phyloP scores from a whole-genome alignment of 2,888 invertebrate genomes.

The Horisme vitalbata region DNA sequence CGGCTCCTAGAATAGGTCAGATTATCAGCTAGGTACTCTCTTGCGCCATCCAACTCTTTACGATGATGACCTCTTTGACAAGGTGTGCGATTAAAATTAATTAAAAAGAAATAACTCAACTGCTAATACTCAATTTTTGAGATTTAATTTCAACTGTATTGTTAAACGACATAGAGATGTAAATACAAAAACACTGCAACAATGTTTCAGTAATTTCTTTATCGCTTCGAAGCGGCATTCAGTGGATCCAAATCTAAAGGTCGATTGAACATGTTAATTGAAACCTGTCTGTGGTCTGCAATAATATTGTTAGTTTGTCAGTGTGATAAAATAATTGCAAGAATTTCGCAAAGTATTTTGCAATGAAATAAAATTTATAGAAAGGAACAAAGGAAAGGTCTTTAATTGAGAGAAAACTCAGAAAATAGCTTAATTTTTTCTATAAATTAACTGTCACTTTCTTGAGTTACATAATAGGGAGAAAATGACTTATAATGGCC shows the following conservation, averaged over 20 bases:
- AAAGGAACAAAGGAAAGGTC: too few species aligned
- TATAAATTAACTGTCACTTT: too few species aligned
- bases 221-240: slow-evolving; percentile 27
- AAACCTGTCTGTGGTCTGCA: slow-evolving; percentile 9
- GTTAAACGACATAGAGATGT: slow-evolving; percentile 6
- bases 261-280: slow-evolving; percentile 23
- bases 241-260: slow-evolving; percentile 21
- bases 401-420: too few species aligned
- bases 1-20: too few species aligned
- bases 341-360: too few species aligned
- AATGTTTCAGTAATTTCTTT: slow-evolving; percentile 23
- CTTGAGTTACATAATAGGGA: too few species aligned
- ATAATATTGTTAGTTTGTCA: background rate
- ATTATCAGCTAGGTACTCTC: too few species aligned
- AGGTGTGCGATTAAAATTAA: slow-evolving; percentile 7
- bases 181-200: slow-evolving; percentile 14
- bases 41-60: slow-evolving; percentile 27
- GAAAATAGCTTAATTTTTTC: too few species aligned
- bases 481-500: too few species aligned
- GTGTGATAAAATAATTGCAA: too few species aligned
- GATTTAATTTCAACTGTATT: too few species aligned
- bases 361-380: too few species aligned
- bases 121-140: background rate
- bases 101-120: slow-evolving; percentile 7
- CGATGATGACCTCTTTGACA: slow-evolving; percentile 20